phyloP scores from a whole-genome alignment of 2,113 vertebrate genomes.

The Perccottus glenii region DNA sequence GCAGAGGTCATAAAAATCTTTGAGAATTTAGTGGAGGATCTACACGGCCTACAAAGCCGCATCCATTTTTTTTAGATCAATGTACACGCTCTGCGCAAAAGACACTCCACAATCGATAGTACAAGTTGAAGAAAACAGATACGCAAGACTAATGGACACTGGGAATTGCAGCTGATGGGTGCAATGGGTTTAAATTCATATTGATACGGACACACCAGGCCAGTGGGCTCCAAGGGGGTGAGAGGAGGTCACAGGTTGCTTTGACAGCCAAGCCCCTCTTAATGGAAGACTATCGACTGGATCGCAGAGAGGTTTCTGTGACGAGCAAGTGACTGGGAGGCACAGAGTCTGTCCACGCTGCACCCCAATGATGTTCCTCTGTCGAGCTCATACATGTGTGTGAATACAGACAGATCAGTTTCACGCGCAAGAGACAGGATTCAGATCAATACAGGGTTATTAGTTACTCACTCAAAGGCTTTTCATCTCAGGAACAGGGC shows the following conservation, averaged over 20 bases:
- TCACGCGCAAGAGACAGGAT: constrained; percentile 32
- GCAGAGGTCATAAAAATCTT: constrained; percentile 38
- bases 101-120: constrained; percentile 83
- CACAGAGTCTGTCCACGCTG: constrained; percentile 72
- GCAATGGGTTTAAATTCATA: constrained; percentile 81
- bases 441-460: constrained; percentile 53
- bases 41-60: constrained; percentile 62
- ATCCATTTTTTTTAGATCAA: constrained; percentile 75
- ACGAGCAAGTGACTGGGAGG: constrained; percentile 79
- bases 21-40: constrained; percentile 41
- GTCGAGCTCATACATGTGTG: constrained; percentile 10
- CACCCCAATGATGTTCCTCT: too few species aligned
- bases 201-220: constrained; percentile 84
- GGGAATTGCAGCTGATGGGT: constrained; percentile 81
- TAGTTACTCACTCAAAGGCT: constrained; percentile 29
- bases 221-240: constrained; percentile 70
- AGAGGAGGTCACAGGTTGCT: constrained; percentile 82
- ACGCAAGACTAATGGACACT: constrained; percentile 89
- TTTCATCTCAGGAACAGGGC: constrained; percentile 10
- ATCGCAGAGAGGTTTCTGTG: constrained; percentile 77
- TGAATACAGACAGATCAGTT: constrained; percentile 52
- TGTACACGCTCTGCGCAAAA: constrained; percentile 67
- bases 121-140: constrained; percentile 84
- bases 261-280: constrained; percentile 83
- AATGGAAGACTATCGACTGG: constrained; percentile 94